Conservation (phyloP, 2,797 vertebrate genomes). For the Coreius guichenoti region DNA sequence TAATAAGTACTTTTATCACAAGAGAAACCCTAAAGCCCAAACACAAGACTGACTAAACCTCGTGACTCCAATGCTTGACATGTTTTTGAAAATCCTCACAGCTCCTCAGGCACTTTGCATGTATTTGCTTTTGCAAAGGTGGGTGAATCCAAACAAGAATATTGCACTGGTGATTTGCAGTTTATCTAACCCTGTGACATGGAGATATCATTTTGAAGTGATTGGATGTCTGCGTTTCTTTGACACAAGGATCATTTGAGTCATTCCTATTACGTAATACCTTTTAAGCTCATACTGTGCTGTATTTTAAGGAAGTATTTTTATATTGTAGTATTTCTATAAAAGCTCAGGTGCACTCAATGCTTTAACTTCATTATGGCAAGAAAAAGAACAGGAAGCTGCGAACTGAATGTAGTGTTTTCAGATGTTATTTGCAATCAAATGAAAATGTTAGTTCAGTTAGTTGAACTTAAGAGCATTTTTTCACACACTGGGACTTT, state of each 20-base stretch:
- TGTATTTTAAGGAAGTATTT: neutral
- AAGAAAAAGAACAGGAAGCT: neutral
- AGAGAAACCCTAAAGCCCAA: neutral
- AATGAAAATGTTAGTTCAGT: too few relatives aligned
- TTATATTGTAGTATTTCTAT: neutral
- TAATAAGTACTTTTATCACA: neutral
- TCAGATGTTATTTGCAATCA: too few relatives aligned
- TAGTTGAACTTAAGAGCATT: neutral
- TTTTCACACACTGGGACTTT: neutral
- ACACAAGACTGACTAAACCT: neutral
- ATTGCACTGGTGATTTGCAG: neutral
- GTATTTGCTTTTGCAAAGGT: conserved; percentile 5
- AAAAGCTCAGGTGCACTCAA: neutral
- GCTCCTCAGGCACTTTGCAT: neutral
- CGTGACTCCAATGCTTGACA: neutral
- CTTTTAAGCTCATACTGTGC: neutral
- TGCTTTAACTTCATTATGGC: neutral
- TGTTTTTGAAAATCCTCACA: neutral
- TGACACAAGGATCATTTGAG: neutral
- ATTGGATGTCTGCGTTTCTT: neutral
- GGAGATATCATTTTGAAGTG: neutral
- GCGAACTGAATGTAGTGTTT: too few relatives aligned
- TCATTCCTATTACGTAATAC: neutral
- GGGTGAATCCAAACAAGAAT: neutral
- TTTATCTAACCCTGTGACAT: neutral